Percentiles rank a stretch among this genome's conserved stretches.
These are phyloP conservation scores for Scylla paramamosain DNA, from an alignment of 1,140 invertebrate genomes.

Conservation along the genomic window DNA sequence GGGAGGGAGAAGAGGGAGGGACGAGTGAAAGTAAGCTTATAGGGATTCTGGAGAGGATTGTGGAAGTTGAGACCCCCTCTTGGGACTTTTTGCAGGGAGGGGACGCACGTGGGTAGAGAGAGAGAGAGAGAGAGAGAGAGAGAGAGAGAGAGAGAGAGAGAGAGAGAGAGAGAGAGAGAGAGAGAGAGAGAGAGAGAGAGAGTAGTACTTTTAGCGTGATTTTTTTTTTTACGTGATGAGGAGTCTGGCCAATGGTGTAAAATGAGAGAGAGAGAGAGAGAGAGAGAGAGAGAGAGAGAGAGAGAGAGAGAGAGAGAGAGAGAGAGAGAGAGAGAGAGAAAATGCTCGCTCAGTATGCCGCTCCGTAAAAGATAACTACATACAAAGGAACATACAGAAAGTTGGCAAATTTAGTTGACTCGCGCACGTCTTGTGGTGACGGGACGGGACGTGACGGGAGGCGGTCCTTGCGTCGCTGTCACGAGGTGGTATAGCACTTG, in stretches of 20 bases:
- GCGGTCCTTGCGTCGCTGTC: too few species aligned
- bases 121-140: conserved; percentile 20
- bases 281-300: conserved; percentile 40
- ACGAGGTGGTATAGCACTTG: too few species aligned
- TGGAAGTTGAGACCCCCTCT: background rate
- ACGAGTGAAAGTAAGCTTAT: background rate
- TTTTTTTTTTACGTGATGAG: too few species aligned
- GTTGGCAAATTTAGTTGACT: too few species aligned
- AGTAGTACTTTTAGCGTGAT: too few species aligned
- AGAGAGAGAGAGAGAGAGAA: background rate
- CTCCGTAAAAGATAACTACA: too few species aligned
- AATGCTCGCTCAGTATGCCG: too few species aligned
- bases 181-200: conserved; percentile 16
- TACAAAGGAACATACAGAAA: too few species aligned
- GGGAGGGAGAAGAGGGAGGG: background rate
- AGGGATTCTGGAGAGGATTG: background rate
- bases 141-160: conserved; percentile 23
- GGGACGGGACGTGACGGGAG: too few species aligned
- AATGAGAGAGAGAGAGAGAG: background rate
- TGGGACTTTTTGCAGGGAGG: background rate
- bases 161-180: conserved; percentile 3
- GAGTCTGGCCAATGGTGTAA: background rate
- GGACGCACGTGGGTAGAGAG: background rate
- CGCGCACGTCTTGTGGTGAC: too few species aligned
- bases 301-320: conserved; percentile 52